A percentile compares a stretch with the other conserved stretches of the same genome.
Conservation (phyloP, 2,113 vertebrate genomes). For the Amblyopsis rosae region DNA sequence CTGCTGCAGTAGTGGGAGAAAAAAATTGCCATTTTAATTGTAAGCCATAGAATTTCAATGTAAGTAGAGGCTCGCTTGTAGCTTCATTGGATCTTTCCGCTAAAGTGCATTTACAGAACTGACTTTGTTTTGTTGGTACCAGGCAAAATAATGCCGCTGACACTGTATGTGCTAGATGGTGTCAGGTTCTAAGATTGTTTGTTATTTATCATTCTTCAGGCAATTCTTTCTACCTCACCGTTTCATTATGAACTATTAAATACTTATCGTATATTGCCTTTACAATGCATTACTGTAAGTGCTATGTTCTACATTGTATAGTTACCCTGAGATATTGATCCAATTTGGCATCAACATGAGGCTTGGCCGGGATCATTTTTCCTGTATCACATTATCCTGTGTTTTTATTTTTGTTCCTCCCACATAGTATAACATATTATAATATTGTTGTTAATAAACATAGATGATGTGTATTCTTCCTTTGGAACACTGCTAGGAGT, state of each 20-base stretch:
- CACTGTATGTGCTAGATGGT: slow-evolving; percentile 17
- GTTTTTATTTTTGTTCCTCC: slow-evolving; percentile 19
- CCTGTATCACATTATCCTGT: slow-evolving; percentile 44
- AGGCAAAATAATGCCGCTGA: slow-evolving; percentile 36
- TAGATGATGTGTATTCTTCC: slow-evolving; percentile 51
- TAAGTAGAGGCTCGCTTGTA: slow-evolving; percentile 22
- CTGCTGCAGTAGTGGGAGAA: slow-evolving; percentile 46
- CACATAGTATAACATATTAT: slow-evolving; percentile 18
- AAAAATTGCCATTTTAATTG: slow-evolving; percentile 63
- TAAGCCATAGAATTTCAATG: slow-evolving; percentile 59
- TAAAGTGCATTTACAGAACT: slow-evolving; percentile 40
- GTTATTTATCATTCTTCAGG: slow-evolving; percentile 16
- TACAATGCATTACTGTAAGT: slow-evolving; percentile 52
- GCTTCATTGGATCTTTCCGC: slow-evolving; percentile 13
- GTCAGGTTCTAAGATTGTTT: slow-evolving; percentile 44
- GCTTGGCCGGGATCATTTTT: slow-evolving; percentile 40
- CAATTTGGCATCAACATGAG: slow-evolving; percentile 47
- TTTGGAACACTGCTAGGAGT: slow-evolving; percentile 56
- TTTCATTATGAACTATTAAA: slow-evolving; percentile 44
- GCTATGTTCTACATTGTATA: slow-evolving; percentile 49
- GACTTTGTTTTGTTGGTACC: slow-evolving; percentile 35
- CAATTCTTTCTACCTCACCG: slow-evolving; percentile 32
- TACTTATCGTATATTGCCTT: slow-evolving; percentile 30
- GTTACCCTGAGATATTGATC: slow-evolving; percentile 53
- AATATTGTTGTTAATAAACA: slow-evolving; percentile 53